Conservation (phyloP, 2,113 vertebrate species). For the Leptobrachium leishanense region DNA sequence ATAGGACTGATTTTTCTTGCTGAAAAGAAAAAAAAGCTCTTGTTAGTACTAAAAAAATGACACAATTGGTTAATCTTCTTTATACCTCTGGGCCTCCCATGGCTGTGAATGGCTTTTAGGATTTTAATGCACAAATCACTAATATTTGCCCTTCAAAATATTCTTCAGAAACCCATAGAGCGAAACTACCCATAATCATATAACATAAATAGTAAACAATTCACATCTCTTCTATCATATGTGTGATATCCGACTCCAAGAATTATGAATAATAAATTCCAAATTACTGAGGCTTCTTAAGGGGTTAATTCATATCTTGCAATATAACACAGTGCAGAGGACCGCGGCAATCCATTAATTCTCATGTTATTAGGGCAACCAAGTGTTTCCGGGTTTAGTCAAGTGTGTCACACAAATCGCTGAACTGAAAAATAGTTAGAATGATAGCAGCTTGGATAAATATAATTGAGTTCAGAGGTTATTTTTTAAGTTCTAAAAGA, state of each 20-base stretch:
- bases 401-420: too few relatives aligned
- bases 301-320: not conserved
- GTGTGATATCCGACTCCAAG: not conserved
- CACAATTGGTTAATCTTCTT: conserved; percentile 25
- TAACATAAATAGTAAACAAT: not conserved
- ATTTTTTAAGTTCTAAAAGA: too few relatives aligned
- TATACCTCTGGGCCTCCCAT: not conserved
- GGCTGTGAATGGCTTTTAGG: conserved; percentile 24
- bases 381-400: too few relatives aligned
- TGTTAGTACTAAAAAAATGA: conserved; percentile 17
- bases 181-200: not conserved
- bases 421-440: too few relatives aligned
- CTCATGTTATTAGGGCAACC: too few relatives aligned
- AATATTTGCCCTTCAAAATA: conserved; percentile 25
- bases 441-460: too few relatives aligned
- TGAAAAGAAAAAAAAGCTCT: not conserved
- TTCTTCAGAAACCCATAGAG: not conserved
- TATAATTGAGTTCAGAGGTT: too few relatives aligned
- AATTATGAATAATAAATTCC: not conserved
- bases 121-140: conserved; percentile 17
- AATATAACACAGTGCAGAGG: not conserved
- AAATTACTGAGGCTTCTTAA: not conserved
- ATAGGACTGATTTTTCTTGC: conserved; percentile 8
- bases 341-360: too few relatives aligned
- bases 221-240: not conserved